Conservation (phyloP, 2,797 vertebrate species). For the Taenioides sp. region DNA sequence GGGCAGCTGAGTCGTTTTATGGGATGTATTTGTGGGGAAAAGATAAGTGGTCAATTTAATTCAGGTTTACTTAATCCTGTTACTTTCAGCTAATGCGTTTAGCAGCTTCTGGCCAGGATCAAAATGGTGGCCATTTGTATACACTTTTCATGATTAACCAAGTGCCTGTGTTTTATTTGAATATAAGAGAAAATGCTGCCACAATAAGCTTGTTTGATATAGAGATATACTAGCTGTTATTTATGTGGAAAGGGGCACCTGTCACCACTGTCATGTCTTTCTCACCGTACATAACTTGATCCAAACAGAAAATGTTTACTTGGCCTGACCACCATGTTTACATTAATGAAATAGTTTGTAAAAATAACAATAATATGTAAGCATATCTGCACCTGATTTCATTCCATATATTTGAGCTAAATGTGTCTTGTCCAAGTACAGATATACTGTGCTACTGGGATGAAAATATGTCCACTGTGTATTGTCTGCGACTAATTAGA, state of each 20-base stretch:
- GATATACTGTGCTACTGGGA: too few relatives aligned
- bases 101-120: slow-evolving; percentile 16
- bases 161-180: slow-evolving; percentile 24
- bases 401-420: too few relatives aligned
- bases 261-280: not conserved
- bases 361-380: too few relatives aligned
- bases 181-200: slow-evolving; percentile 14
- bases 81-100: not conserved
- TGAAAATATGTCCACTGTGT: too few relatives aligned
- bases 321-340: too few relatives aligned
- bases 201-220: slow-evolving; percentile 2
- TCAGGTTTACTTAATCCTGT: slow-evolving; percentile 6
- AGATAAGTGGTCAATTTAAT: slow-evolving; percentile 12
- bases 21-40: slow-evolving; percentile 15
- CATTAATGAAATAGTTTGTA: too few relatives aligned
- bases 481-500: too few relatives aligned
- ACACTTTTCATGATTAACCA: slow-evolving; percentile 18
- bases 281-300: too few relatives aligned
- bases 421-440: too few relatives aligned
- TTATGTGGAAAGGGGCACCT: not conserved
- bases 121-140: not conserved
- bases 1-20: slow-evolving; percentile 13
- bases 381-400: too few relatives aligned
- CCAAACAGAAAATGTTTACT: too few relatives aligned
- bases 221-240: not conserved